phyloP scores from a whole-genome alignment of 2,113 vertebrate species.

The Odontesthes bonariensis region DNA sequence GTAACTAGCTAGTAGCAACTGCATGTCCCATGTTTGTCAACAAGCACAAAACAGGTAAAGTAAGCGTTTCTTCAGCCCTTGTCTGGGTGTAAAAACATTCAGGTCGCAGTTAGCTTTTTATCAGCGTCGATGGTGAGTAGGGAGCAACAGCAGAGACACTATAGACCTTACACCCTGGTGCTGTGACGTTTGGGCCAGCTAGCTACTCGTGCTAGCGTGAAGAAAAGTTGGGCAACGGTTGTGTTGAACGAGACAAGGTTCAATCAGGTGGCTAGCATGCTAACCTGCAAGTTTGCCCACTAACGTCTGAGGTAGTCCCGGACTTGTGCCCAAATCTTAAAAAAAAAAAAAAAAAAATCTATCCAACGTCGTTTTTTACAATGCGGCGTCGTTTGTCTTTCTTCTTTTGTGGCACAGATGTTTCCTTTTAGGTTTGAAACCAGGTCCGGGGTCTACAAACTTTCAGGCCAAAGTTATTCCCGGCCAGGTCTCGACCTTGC shows the following conservation, averaged over 20 bases:
- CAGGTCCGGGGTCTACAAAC: slow-evolving; percentile 58
- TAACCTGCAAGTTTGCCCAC: slow-evolving; percentile 40
- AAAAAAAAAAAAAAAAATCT: neutral
- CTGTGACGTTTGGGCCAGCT: slow-evolving; percentile 51
- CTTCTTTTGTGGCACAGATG: neutral
- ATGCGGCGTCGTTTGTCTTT: slow-evolving; percentile 4
- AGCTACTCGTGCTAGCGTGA: slow-evolving; percentile 61
- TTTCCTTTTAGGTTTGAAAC: slow-evolving; percentile 29
- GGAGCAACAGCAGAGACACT: neutral
- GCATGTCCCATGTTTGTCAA: slow-evolving; percentile 75
- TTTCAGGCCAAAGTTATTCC: slow-evolving; percentile 78
- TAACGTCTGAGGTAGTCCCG: slow-evolving; percentile 1
- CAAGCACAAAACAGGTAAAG: slow-evolving; percentile 31
- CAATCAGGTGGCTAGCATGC: slow-evolving; percentile 60
- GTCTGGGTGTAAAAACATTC: slow-evolving; percentile 6
- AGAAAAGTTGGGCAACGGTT: slow-evolving; percentile 69
- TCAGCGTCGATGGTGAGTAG: neutral
- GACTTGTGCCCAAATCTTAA: neutral
- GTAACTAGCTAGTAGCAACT: slow-evolving; percentile 70
- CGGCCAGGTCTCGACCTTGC: slow-evolving; percentile 69
- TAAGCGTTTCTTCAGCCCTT: slow-evolving; percentile 10
- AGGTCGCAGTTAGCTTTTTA: neutral
- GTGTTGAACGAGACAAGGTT: slow-evolving; percentile 46
- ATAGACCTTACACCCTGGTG: slow-evolving; percentile 2
- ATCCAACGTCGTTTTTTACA: slow-evolving; percentile 22